Evolutionary conservation across 1,140 invertebrate genomes (phyloP), one percentile per base, ranked within the genome.

Genomic region (Hyphantria cunea): DNA sequence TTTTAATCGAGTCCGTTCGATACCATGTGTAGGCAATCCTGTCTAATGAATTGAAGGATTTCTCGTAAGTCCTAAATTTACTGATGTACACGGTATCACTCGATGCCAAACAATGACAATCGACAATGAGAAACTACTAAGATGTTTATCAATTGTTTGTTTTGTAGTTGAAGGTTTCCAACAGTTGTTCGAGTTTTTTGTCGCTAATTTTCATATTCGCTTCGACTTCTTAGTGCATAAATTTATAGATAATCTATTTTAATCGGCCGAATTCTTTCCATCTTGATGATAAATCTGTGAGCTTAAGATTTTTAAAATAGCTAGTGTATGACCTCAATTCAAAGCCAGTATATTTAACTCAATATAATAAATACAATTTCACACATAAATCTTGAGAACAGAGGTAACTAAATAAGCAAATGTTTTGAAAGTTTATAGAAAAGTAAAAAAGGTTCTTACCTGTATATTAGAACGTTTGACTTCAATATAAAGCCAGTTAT

Each of bases 401-500:
- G 34, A 4, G 17, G 17, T 25, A 25, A 25, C 17, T 25, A 25
- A 25, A 25, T 25, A 25, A 25, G 5, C 17, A 25, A 25, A 25
- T 25, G 17, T 25, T 25, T 25, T 25, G n/a, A n/a, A n/a, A n/a
- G n/a, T n/a, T n/a, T n/a, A n/a, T 25, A 25, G 5, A 25, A 25
- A 25, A 25, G 17, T 25, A 25, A 25, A 25, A 25, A 25, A 25
- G 5, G 17, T 25, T 48, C 66, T 92, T 93, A 97, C 96, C 95
- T 97, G 94, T 78, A 98, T 97, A 86, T 94, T 94, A 68, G 94
- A 94, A 71, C 97, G 93, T 88, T 96, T 96, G 64, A 98, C 97
- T 92, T 97, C 96, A 73, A 97, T 96, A 87, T 96, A 96, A 71
- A 97, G 93, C 97, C 97, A 98, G 92, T 98, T 98, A 92, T 98